phyloP scores from a whole-genome alignment of 2,797 vertebrate genomes.

The Anableps anableps region DNA sequence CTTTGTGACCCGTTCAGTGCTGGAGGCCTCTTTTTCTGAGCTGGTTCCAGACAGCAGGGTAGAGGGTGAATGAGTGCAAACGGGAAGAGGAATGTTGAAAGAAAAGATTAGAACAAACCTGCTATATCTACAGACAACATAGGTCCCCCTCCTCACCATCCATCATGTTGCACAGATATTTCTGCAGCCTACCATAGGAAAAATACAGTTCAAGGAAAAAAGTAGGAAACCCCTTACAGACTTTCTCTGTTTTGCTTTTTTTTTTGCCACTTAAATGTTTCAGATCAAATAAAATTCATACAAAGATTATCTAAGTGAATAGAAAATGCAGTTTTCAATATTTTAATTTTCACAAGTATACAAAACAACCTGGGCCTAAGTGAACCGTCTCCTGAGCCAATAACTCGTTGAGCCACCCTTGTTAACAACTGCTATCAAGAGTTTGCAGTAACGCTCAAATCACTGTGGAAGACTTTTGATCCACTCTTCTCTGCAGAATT shows the following conservation, averaged over 20 bases:
- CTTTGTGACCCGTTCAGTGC: conserved; percentile 42
- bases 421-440: too few relatives aligned
- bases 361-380: too few relatives aligned
- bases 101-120: conserved; percentile 1
- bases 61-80: conserved; percentile 64
- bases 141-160: background rate
- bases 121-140: conserved; percentile 4
- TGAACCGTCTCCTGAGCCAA: too few relatives aligned
- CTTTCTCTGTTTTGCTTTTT: background rate
- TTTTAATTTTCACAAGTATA: too few relatives aligned
- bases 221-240: background rate
- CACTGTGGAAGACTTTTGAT: background rate
- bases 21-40: conserved; percentile 39
- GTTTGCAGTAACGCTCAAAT: too few relatives aligned
- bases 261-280: background rate
- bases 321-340: too few relatives aligned
- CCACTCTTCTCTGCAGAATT: too few relatives aligned
- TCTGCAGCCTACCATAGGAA: background rate
- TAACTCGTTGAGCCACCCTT: too few relatives aligned
- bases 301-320: too few relatives aligned
- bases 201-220: background rate
- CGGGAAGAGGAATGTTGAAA: conserved; percentile 47
- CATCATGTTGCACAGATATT: background rate
- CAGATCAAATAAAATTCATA: background rate
- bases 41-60: conserved; percentile 55